Evolutionary conservation across 2,797 vertebrate genomes (phyloP).

Genomic region (Heterohyrax brucei): DNA sequence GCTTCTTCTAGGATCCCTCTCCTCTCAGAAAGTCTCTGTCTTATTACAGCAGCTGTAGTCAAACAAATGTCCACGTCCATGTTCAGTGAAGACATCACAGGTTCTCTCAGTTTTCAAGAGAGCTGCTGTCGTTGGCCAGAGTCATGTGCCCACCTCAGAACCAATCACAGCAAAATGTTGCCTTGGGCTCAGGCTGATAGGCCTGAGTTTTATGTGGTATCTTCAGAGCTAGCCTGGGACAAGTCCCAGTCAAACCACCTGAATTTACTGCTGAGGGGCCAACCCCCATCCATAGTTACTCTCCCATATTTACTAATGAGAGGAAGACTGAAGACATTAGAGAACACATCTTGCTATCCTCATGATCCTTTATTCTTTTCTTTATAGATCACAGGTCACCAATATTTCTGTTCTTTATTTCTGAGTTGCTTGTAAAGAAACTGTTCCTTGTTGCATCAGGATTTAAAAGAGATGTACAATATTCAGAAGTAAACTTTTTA

Average conservation of each 20-base stretch:
- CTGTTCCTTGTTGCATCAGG: not conserved
- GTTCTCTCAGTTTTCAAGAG: not conserved
- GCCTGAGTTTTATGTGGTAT: not conserved
- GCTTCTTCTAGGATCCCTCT: not conserved
- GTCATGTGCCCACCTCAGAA: not conserved
- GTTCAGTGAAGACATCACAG: not conserved
- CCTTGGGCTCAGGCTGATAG: not conserved
- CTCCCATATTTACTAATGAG: not conserved
- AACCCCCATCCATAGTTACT: not conserved
- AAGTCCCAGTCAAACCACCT: not conserved
- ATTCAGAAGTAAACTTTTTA: constrained; percentile 27
- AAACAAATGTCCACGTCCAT: not conserved
- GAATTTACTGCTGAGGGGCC: not conserved
- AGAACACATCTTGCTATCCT: not conserved
- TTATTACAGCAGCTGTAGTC: not conserved
- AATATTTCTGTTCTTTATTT: not conserved
- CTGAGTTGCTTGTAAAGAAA: not conserved
- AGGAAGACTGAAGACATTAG: not conserved
- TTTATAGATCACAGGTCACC: not conserved
- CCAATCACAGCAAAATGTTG: not conserved
- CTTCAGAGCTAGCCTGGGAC: not conserved
- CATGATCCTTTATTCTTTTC: not conserved
- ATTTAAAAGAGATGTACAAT: not conserved
- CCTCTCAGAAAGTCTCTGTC: not conserved
- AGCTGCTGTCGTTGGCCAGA: not conserved